A percentile compares a stretch with the other conserved stretches of the same genome.
Evolutionary conservation across 2,113 vertebrate species (phyloP).

Genomic region (Platanista minor): DNA sequence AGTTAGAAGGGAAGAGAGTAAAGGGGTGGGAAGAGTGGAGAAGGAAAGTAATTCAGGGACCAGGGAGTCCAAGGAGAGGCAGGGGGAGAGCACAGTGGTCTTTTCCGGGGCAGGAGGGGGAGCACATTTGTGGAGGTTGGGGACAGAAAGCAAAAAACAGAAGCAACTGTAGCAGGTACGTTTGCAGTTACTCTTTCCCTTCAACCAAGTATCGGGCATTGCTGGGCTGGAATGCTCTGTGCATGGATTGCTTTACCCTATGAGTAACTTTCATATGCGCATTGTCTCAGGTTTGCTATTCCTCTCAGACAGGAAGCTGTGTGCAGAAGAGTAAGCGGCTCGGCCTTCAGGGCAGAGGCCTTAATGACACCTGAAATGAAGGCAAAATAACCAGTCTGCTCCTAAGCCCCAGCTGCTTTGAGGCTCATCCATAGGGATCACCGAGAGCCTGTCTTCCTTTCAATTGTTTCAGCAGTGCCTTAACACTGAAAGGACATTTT

Average conservation of each 20-base stretch:
- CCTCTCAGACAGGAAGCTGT: neutral
- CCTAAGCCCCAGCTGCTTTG: conserved; percentile 44
- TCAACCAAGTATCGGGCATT: neutral
- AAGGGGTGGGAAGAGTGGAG: neutral
- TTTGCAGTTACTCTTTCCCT: neutral
- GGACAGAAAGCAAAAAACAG: neutral
- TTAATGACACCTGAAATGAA: conserved; percentile 56
- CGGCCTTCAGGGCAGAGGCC: conserved; percentile 43
- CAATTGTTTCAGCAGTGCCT: conserved; percentile 57
- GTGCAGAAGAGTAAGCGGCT: neutral
- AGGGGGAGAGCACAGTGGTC: neutral
- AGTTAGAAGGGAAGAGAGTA: neutral
- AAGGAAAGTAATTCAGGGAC: neutral
- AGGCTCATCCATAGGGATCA: conserved; percentile 49
- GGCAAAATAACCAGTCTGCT: conserved; percentile 51
- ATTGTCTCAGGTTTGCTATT: conserved; percentile 27
- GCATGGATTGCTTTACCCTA: neutral
- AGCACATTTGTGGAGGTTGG: neutral
- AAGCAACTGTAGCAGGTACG: neutral
- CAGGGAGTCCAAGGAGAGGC: neutral
- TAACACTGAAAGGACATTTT: conserved; percentile 38
- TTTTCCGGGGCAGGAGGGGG: neutral
- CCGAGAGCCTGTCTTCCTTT: conserved; percentile 39
- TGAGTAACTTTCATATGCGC: conserved; percentile 30
- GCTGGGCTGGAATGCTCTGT: neutral